These are phyloP conservation scores for Helogale parvula DNA, from an alignment of 2,113 vertebrate genomes.

Conservation along the genomic window DNA sequence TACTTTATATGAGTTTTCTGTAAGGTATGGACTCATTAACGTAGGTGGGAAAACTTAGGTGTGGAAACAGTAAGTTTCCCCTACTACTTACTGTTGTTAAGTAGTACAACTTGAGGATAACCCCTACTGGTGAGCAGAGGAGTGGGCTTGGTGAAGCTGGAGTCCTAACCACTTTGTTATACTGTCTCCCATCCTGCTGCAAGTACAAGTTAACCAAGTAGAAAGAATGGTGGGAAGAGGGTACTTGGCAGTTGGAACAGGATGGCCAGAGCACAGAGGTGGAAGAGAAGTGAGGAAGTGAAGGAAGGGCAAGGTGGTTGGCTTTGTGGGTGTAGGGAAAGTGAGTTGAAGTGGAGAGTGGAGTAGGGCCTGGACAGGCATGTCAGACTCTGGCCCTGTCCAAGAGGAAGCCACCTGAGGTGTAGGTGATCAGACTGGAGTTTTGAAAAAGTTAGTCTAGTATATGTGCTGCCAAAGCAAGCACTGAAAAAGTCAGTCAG, in stretches of 20 bases:
- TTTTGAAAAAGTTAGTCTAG: not conserved
- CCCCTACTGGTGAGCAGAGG: not conserved
- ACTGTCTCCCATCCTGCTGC: not conserved
- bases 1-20: not conserved
- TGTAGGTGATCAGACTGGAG: not conserved
- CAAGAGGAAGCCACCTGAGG: not conserved
- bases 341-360: not conserved
- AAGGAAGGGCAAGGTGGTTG: not conserved
- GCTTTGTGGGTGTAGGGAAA: not conserved
- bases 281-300: not conserved
- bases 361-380: not conserved
- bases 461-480: too few species aligned
- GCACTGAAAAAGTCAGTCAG: not conserved
- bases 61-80: not conserved
- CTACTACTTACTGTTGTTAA: too few species aligned
- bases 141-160: not conserved
- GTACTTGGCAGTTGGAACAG: not conserved
- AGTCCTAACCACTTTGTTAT: not conserved
- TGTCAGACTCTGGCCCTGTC: not conserved
- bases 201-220: not conserved
- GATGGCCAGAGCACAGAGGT: not conserved
- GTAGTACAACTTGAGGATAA: not conserved
- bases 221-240: not conserved
- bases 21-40: not conserved
- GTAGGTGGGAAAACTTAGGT: not conserved